Percentiles rank a stretch among this genome's conserved stretches.
Conservation (phyloP, 2,113 vertebrate genomes). For the Etheostoma spectabile region DNA sequence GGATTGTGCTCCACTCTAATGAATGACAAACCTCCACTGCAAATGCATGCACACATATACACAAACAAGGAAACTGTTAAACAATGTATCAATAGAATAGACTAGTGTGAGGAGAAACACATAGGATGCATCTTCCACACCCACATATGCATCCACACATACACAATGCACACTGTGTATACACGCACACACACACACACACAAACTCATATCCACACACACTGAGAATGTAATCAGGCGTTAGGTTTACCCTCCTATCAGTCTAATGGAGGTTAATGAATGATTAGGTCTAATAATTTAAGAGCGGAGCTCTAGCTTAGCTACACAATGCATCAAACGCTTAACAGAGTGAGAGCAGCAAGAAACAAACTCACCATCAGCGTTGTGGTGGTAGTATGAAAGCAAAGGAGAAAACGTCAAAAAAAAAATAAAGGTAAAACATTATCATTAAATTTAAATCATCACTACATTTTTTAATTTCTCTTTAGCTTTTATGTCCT, state of each 20-base stretch:
- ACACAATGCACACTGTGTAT: not conserved
- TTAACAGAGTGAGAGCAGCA: conserved; percentile 40
- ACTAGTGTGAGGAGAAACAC: conserved; percentile 52
- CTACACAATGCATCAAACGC: conserved; percentile 67
- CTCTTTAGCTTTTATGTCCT: no score
- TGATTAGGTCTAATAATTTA: conserved; percentile 83
- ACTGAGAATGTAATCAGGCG: conserved; percentile 76
- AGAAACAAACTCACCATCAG: conserved; percentile 25
- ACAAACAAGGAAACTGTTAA: conserved; percentile 4
- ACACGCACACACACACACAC: conserved; percentile 11
- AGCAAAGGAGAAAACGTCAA: not conserved
- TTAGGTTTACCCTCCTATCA: conserved; percentile 82
- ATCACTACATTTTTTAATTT: no score
- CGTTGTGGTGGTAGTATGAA: not conserved
- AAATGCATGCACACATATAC: conserved; percentile 24
- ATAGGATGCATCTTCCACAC: conserved; percentile 43
- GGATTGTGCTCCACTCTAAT: conserved; percentile 85
- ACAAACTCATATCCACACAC: conserved; percentile 30
- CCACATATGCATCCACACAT: conserved; percentile 5
- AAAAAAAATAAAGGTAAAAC: not conserved
- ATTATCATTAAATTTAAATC: not conserved
- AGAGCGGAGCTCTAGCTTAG: conserved; percentile 75
- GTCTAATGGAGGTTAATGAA: conserved; percentile 84
- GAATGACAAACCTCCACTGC: conserved; percentile 78
- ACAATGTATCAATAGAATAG: conserved; percentile 41